A percentile compares a stretch with the other conserved stretches of the same genome.
Conservation (phyloP, 2,888 invertebrate species). For the Caradrina kadenii region DNA sequence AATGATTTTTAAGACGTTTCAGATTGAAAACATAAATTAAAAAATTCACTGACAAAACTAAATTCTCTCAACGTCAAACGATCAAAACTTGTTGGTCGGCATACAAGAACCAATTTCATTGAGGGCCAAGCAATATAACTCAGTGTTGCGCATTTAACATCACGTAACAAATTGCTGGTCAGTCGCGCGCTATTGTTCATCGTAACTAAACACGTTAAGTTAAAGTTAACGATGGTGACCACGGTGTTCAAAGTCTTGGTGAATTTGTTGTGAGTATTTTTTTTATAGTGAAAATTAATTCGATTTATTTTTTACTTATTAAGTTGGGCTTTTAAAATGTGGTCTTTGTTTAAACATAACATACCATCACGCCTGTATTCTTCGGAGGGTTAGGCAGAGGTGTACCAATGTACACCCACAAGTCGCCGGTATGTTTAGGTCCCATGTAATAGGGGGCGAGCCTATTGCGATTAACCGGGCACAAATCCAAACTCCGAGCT, state of each 20-base stretch:
- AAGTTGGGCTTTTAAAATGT: no score
- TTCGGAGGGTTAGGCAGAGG: no score
- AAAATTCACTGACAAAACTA: not conserved
- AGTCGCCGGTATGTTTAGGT: no score
- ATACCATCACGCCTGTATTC: no score
- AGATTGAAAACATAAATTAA: no score
- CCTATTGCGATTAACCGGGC: no score
- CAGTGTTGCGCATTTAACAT: slow-evolving; percentile 36
- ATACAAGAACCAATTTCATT: slow-evolving; percentile 37
- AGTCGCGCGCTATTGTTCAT: slow-evolving; percentile 41
- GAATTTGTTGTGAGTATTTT: slow-evolving; percentile 49
- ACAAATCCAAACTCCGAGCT: no score
- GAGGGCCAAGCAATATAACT: slow-evolving; percentile 53
- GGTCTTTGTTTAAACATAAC: no score
- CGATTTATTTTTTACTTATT: no score
- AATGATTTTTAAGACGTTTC: no score
- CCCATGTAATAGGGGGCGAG: no score
- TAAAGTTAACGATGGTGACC: slow-evolving; percentile 24
- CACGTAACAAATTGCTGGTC: slow-evolving; percentile 45
- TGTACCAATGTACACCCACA: no score
- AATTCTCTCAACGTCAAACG: slow-evolving; percentile 1
- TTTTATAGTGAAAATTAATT: not conserved
- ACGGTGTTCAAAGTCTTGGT: slow-evolving; percentile 43
- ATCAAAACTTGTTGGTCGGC: slow-evolving; percentile 32
- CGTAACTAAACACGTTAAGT: slow-evolving; percentile 25